Percentiles rank a stretch among this genome's conserved stretches.
Evolutionary conservation across 1,140 invertebrate species (phyloP).

Genomic region (Rhynchophorus ferrugineus): DNA sequence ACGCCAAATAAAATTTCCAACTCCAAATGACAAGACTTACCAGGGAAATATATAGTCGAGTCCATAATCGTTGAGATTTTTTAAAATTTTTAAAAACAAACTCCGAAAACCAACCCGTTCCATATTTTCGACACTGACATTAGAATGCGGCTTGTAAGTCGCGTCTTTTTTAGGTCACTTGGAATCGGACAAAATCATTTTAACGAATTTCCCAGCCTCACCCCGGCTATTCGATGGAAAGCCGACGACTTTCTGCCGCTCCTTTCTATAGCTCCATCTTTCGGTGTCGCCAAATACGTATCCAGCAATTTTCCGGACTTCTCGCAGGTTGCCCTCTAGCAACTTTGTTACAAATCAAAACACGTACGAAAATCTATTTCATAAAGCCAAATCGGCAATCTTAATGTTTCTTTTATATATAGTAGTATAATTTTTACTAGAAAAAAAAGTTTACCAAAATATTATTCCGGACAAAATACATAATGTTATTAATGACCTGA

Average conservation of each 20-base stretch:
- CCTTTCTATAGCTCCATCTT: conserved; percentile 2
- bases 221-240: conserved; percentile 13
- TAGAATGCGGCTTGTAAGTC: neutral
- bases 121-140: conserved; percentile 14
- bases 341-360: too few species aligned
- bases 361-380: too few species aligned
- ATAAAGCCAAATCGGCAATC: too few species aligned
- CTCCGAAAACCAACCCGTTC: conserved; percentile 4
- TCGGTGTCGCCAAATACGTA: neutral
- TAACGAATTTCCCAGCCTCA: conserved; percentile 14
- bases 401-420: too few species aligned
- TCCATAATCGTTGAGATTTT: neutral
- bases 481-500: too few species aligned
- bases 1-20: conserved; percentile 5
- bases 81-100: conserved; percentile 7
- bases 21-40: conserved; percentile 4
- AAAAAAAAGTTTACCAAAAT: too few species aligned
- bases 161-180: conserved; percentile 4
- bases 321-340: too few species aligned
- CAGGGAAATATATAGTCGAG: conserved; percentile 8
- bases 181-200: conserved; percentile 5
- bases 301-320: neutral
- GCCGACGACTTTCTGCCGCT: conserved; percentile 7
- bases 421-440: too few species aligned
- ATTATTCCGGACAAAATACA: too few species aligned